Conservation (phyloP, 2,888 invertebrate species). For the Saturnia pavonia region DNA sequence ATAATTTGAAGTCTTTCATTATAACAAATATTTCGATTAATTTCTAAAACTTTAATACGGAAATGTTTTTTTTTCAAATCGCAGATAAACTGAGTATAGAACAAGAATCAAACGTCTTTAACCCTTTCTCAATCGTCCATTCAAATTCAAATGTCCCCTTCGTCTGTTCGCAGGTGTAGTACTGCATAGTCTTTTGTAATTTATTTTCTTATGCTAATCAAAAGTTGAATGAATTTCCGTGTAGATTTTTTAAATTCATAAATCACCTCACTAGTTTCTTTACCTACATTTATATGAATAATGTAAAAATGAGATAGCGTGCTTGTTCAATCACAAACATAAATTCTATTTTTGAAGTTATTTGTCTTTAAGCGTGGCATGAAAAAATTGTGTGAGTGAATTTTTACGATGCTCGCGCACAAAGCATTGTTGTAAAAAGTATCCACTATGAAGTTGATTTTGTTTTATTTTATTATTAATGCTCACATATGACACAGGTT, state of each 20-base stretch:
- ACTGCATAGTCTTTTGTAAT: constrained; percentile 62
- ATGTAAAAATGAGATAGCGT: neutral
- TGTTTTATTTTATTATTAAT: too few relatives aligned
- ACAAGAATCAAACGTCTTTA: constrained; percentile 52
- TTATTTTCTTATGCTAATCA: constrained; percentile 57
- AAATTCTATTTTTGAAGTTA: too few relatives aligned
- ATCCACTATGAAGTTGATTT: too few relatives aligned
- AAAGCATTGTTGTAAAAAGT: too few relatives aligned
- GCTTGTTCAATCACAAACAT: too few relatives aligned
- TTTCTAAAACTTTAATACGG: too few relatives aligned
- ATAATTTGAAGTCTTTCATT: too few relatives aligned
- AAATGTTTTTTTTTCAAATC: neutral
- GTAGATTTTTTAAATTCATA: neutral
- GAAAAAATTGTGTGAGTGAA: too few relatives aligned
- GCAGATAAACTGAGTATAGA: constrained; percentile 27
- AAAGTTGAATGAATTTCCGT: constrained; percentile 23
- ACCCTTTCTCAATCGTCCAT: constrained; percentile 63
- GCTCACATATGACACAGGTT: too few relatives aligned
- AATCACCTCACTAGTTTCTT: neutral
- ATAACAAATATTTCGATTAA: too few relatives aligned
- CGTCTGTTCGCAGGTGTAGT: constrained; percentile 50
- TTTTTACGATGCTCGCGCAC: too few relatives aligned
- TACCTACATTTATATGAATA: neutral
- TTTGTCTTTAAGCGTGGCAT: too few relatives aligned
- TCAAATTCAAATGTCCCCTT: constrained; percentile 75